phyloP scores from a whole-genome alignment of 2,888 invertebrate species.

The Noctua fimbriata region DNA sequence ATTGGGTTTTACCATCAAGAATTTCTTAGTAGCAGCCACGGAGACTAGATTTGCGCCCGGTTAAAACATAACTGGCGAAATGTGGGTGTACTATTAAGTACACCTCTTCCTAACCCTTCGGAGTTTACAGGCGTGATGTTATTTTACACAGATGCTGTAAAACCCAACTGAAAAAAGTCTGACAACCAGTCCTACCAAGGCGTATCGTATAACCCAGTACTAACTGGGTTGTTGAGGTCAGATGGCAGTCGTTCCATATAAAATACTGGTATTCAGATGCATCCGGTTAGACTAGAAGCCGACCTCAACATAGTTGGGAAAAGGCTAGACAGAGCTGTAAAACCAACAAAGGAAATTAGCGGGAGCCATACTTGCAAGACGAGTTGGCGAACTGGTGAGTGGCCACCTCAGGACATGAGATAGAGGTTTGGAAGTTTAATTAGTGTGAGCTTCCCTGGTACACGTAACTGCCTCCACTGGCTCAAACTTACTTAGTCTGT shows the following conservation, averaged over 20 bases:
- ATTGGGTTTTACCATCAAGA: not conserved
- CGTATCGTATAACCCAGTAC: no score
- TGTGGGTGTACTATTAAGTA: no score
- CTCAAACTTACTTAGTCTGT: slow-evolving; percentile 25
- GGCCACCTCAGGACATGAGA: slow-evolving; percentile 8
- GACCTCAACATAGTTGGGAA: no score
- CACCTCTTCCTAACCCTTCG: no score
- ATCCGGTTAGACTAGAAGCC: no score
- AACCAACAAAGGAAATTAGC: slow-evolving; percentile 21
- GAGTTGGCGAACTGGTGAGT: slow-evolving; percentile 35
- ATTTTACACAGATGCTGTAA: not conserved
- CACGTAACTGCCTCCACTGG: slow-evolving; percentile 1
- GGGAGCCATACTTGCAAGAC: not conserved
- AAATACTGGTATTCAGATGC: no score
- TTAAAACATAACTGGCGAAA: not conserved
- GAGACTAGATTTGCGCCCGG: not conserved
- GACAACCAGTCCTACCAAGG: no score
- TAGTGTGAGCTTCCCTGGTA: slow-evolving; percentile 17
- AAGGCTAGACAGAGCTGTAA: no score
- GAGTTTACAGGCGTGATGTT: not conserved
- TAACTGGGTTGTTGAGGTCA: no score
- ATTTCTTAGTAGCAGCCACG: not conserved
- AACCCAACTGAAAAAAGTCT: not conserved
- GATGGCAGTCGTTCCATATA: no score
- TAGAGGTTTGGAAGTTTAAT: slow-evolving; percentile 45